Evolutionary conservation across 2,113 vertebrate species (phyloP).

Genomic region (Phycodurus eques): DNA sequence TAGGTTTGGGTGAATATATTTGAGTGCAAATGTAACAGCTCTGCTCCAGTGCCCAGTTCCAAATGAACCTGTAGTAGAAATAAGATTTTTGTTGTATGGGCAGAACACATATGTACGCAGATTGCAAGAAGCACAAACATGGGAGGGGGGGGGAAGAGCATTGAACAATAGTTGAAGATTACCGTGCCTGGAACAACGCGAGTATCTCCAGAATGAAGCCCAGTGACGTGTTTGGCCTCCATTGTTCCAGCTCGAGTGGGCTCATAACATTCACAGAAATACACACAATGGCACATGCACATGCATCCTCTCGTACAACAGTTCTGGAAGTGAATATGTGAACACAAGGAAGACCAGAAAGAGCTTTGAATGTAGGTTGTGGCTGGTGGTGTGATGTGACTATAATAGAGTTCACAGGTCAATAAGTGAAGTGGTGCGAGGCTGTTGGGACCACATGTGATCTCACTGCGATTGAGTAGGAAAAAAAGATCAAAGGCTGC

Average conservation of each 20-base stretch:
- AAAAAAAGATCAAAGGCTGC: neutral
- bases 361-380: constrained; percentile 21
- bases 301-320: constrained; percentile 25
- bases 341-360: constrained; percentile 40
- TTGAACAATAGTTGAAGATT: constrained; percentile 31
- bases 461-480: neutral
- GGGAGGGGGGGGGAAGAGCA: no score
- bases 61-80: no score
- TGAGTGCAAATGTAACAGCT: no score
- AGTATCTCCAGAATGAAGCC: constrained; percentile 69
- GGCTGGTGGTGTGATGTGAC: constrained; percentile 5
- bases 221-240: constrained; percentile 50
- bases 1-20: no score
- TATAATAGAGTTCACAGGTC: constrained; percentile 33
- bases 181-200: constrained; percentile 55
- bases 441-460: constrained; percentile 12
- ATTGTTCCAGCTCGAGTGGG: constrained; percentile 59
- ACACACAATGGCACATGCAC: constrained; percentile 15
- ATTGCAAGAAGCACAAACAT: neutral
- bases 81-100: no score
- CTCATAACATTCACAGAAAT: constrained; percentile 16
- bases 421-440: constrained; percentile 27
- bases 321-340: constrained; percentile 61
- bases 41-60: no score
- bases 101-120: no score